Conservation (phyloP, 2,888 invertebrate species). For the Deilephila porcellus region DNA sequence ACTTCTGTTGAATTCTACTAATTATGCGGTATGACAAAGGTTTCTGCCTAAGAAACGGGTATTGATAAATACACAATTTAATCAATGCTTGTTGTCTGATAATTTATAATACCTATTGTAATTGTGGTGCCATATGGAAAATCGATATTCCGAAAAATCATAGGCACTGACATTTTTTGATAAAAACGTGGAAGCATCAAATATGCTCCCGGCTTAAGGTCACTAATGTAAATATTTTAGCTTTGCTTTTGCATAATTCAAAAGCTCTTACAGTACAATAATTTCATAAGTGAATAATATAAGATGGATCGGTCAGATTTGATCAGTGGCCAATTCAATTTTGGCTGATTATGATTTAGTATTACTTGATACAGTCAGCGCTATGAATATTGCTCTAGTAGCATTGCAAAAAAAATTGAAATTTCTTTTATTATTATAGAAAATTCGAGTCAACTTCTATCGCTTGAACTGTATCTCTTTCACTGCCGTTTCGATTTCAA, state of each 20-base stretch:
- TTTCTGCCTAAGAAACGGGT: not conserved
- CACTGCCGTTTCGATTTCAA: slow-evolving; percentile 17
- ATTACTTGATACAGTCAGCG: not conserved
- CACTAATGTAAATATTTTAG: not conserved
- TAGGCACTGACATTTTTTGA: too few relatives aligned
- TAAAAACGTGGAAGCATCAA: not conserved
- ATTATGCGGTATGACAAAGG: too few relatives aligned
- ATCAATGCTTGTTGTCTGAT: too few relatives aligned
- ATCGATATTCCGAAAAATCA: too few relatives aligned
- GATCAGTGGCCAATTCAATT: not conserved
- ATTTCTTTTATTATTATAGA: not conserved
- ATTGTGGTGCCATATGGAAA: too few relatives aligned
- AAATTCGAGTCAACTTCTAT: not conserved
- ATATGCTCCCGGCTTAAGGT: not conserved
- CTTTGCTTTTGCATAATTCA: slow-evolving; percentile 20
- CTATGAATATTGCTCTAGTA: not conserved
- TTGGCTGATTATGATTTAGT: not conserved
- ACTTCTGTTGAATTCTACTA: not conserved
- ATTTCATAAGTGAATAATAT: not conserved
- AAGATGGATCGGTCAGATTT: not conserved
- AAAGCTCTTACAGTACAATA: not conserved
- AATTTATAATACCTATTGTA: too few relatives aligned
- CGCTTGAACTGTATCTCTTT: slow-evolving; percentile 2
- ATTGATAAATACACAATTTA: not conserved
- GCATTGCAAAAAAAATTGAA: not conserved